Conservation (phyloP, 2,888 invertebrate genomes). For the Malthinus seriepunctatus region DNA sequence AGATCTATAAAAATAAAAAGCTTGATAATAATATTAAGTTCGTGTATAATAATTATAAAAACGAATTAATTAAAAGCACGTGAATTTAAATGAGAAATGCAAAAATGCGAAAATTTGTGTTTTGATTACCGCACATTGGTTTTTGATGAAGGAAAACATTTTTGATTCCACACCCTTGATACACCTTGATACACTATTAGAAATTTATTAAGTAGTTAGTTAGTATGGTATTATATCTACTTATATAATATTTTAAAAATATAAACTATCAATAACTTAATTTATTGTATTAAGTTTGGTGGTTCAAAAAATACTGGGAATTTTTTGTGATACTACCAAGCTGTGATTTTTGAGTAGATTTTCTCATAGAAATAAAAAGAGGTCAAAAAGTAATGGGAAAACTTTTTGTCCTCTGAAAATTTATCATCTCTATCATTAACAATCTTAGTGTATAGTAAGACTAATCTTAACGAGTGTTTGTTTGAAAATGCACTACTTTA, state of each 20-base stretch:
- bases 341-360: conserved; percentile 51
- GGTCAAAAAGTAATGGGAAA: conserved; percentile 54
- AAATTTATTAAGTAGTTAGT: conserved; percentile 21
- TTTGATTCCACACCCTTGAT: conserved; percentile 18
- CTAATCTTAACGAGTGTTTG: conserved; percentile 3
- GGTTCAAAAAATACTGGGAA: conserved; percentile 56
- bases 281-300: conserved; percentile 49
- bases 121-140: conserved; percentile 20
- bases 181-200: conserved; percentile 12
- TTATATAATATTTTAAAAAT: conserved; percentile 24
- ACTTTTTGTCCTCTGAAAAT: conserved; percentile 48
- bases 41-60: conserved; percentile 9
- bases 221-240: conserved; percentile 15
- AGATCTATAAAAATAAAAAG: conserved; percentile 9
- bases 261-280: conserved; percentile 16
- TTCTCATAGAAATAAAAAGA: conserved; percentile 38
- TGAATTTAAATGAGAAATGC: conserved; percentile 2
- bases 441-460: conserved; percentile 16
- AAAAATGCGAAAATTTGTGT: conserved; percentile 8
- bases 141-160: conserved; percentile 16
- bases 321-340: conserved; percentile 56
- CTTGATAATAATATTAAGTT: conserved; percentile 17
- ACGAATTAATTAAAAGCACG: conserved; percentile 4
- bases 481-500: conserved; percentile 1
- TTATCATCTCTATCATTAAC: conserved; percentile 19